Base-by-base conservation (phyloP, 2,797 vertebrate genomes). In the Gadopsis bispinosus region DNA sequence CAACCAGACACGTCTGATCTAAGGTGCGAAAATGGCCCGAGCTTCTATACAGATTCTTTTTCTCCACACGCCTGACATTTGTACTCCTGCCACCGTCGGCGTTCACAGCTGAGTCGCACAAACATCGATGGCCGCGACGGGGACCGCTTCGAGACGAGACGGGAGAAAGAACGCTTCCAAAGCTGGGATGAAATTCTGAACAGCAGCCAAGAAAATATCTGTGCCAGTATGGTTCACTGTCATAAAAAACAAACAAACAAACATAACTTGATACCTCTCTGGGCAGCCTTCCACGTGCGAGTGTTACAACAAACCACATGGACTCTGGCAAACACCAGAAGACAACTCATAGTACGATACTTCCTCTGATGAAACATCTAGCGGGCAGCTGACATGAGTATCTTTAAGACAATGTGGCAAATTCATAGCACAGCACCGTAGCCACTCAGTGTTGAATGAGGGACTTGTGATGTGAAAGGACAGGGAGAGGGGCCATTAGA, bases 61-160 rank as follows among this genome's bases (percentile, higher is more conserved):
- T 7, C 35, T n/a, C 13, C 37, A 63, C 56, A 81, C 69, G 75
- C 54, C 59, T 72, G 53, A 79, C 67, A 55, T 72, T 41, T 56
- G 41, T 26, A 43, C 65, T 64, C 9, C 50, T 29, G 37, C 17
- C 10, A 22, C 16, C 37, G 62, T 16, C 1, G 12, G 22, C 4
- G 26, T 6, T 73, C 26, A n/a, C 29, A 1, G 31, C 53, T 16
- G 47, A 54, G 33, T 50, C 4, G 22, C 43, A 29, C 33, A 7
- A 19, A n/a, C 69, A 14, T 31, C 43, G 48, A 33, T 47, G 26
- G 22, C 79, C 51, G 48, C 35, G 17, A 26, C 20, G 20, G 67
- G 67, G 33, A 29, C 16, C 35, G 35, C 22, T 55, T 3, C 33
- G 20, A 20, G 13, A 54, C 31, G 26, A 43, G n/a, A 54, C 2